These are phyloP conservation scores for cat (Felis catus) DNA, from an alignment of 2,113 vertebrate species.

Conservation along the genomic window DNA sequence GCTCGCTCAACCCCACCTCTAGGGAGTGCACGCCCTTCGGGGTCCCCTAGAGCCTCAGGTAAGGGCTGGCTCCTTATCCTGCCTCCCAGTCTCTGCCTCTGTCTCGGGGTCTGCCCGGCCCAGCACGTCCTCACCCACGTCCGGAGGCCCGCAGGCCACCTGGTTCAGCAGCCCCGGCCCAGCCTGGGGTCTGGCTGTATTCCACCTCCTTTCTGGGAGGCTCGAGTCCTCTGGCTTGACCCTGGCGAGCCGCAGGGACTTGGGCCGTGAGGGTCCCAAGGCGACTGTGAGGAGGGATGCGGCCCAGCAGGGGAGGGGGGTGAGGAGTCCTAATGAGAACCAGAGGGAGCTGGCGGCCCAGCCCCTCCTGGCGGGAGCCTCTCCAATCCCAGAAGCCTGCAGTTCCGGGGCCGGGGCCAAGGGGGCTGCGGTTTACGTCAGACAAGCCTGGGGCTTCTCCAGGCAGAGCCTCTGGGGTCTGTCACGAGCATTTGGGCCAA, in stretches of 20 bases:
- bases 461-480: too few relatives aligned
- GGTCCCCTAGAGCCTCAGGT: not conserved
- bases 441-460: not conserved
- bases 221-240: not conserved
- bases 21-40: accelerated
- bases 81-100: not conserved
- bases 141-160: not conserved
- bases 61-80: accelerated
- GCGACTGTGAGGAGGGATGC: not conserved
- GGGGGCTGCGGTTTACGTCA: not conserved
- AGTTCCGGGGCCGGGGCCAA: not conserved
- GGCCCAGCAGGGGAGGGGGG: not conserved
- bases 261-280: not conserved
- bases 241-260: not conserved
- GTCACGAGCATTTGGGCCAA: not conserved
- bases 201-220: not conserved
- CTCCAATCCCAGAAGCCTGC: accelerated
- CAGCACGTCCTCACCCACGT: accelerated
- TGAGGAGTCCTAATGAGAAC: not conserved
- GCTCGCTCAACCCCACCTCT: too few relatives aligned
- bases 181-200: not conserved
- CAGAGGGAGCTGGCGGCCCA: not conserved
- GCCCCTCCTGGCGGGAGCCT: not conserved
- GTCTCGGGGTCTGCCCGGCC: accelerated
- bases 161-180: accelerated